Conservation (phyloP, 2,888 invertebrate genomes). For the Scaptomyza caliginosa region DNA sequence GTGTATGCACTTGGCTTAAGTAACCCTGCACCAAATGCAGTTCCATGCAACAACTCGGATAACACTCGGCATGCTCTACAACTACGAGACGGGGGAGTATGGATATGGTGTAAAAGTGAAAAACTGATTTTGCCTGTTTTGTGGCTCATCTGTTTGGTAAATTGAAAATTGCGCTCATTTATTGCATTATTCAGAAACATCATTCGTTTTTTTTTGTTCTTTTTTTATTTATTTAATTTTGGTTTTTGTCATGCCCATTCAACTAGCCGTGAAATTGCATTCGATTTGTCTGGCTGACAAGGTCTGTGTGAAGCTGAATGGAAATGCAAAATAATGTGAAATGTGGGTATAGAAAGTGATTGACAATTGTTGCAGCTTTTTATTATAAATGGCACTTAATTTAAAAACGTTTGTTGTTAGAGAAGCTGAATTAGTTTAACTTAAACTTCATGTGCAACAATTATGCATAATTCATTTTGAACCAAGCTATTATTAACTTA, state of each 20-base stretch:
- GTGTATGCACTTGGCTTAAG: conserved; percentile 62
- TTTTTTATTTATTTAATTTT: no score
- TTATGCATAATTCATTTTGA: no score
- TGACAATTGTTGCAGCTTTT: conserved; percentile 19
- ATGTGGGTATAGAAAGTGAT: background rate
- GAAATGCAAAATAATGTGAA: conserved; percentile 1
- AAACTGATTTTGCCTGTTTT: conserved; percentile 40
- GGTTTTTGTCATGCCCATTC: conserved; percentile 45
- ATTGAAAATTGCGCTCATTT: conserved; percentile 75
- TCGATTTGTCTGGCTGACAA: conserved; percentile 59
- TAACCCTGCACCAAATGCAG: conserved; percentile 19
- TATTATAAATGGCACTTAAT: conserved; percentile 21
- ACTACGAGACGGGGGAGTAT: background rate
- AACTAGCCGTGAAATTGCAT: conserved; percentile 77
- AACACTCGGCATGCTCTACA: background rate
- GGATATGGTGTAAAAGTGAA: background rate
- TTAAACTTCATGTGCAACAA: background rate
- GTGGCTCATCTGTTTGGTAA: conserved; percentile 74
- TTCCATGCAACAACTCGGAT: conserved; percentile 16
- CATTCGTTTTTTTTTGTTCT: conserved; percentile 20
- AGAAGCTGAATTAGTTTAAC: background rate
- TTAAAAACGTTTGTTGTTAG: background rate
- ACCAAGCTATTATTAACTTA: no score
- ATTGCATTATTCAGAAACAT: conserved; percentile 64
- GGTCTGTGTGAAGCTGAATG: conserved; percentile 6